Evolutionary conservation across 2,797 vertebrate species (phyloP).

Genomic region (Pseudomugil tenellus): DNA sequence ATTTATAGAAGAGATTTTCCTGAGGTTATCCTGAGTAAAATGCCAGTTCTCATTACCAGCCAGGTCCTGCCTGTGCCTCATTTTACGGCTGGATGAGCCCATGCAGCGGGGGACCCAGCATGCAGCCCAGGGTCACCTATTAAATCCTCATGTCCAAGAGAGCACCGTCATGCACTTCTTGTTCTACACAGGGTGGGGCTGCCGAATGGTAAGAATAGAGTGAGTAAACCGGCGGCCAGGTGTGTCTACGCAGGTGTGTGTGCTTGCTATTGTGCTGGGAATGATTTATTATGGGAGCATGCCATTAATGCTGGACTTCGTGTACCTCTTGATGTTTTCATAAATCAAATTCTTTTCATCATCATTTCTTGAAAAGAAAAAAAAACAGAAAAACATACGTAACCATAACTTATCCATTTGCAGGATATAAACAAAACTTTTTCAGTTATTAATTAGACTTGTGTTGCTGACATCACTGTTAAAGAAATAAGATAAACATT

Average conservation of each 20-base stretch:
- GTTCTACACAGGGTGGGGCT: constrained; percentile 75
- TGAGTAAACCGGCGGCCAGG: constrained; percentile 52
- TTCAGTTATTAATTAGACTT: background rate
- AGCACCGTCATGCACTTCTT: constrained; percentile 75
- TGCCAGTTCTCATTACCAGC: constrained; percentile 87
- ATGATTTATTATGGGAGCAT: constrained; percentile 57
- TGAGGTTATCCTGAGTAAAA: constrained; percentile 84
- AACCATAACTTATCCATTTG: background rate
- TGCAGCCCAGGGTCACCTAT: constrained; percentile 84
- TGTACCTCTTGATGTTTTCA: constrained; percentile 21
- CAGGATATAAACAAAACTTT: background rate
- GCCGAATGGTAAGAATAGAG: constrained; percentile 48
- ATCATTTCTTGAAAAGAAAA: constrained; percentile 8
- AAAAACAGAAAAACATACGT: background rate
- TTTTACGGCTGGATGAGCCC: constrained; percentile 85
- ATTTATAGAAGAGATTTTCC: constrained; percentile 87
- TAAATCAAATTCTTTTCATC: constrained; percentile 11
- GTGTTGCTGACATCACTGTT: background rate
- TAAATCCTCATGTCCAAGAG: constrained; percentile 82
- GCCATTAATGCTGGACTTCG: constrained; percentile 36
- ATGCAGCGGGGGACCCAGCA: constrained; percentile 75
- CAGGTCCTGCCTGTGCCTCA: constrained; percentile 81
- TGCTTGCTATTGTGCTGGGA: constrained; percentile 37
- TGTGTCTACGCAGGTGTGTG: constrained; percentile 45
- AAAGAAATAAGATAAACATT: background rate